A percentile compares a stretch with the other conserved stretches of the same genome.
Evolutionary conservation across 2,888 invertebrate species (phyloP).

Genomic region (Spodoptera exigua): DNA sequence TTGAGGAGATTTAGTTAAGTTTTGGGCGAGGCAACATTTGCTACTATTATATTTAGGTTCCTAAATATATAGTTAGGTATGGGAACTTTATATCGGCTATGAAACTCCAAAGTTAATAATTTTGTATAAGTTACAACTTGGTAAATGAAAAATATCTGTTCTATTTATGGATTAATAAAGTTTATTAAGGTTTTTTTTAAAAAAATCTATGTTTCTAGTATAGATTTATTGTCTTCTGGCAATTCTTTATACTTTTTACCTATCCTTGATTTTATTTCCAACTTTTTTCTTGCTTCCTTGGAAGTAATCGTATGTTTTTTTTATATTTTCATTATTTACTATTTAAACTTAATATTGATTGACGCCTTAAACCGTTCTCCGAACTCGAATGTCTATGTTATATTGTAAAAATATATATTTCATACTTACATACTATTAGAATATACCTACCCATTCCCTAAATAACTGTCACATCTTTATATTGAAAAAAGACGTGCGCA

Average conservation of each 20-base stretch:
- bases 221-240: no score
- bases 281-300: conserved; percentile 1
- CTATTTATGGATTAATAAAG: no score
- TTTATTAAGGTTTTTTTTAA: no score
- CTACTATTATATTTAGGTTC: conserved; percentile 77
- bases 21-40: conserved; percentile 25
- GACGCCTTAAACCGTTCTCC: no score
- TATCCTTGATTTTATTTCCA: no score
- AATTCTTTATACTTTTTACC: no score
- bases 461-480: conserved; percentile 79
- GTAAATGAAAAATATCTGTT: conserved; percentile 18
- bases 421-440: no score
- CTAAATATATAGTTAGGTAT: conserved; percentile 81
- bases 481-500: conserved; percentile 73
- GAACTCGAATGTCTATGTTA: background rate
- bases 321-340: no score
- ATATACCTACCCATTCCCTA: conserved; percentile 6
- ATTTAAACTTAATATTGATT: no score
- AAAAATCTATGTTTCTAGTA: no score
- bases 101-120: conserved; percentile 80
- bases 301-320: no score
- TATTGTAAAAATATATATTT: background rate
- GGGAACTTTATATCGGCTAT: conserved; percentile 78
- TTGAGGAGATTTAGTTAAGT: conserved; percentile 15
- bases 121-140: conserved; percentile 43